Base-by-base conservation (phyloP, 2,113 vertebrate genomes). In the Oncorhynchus clarkii region DNA sequence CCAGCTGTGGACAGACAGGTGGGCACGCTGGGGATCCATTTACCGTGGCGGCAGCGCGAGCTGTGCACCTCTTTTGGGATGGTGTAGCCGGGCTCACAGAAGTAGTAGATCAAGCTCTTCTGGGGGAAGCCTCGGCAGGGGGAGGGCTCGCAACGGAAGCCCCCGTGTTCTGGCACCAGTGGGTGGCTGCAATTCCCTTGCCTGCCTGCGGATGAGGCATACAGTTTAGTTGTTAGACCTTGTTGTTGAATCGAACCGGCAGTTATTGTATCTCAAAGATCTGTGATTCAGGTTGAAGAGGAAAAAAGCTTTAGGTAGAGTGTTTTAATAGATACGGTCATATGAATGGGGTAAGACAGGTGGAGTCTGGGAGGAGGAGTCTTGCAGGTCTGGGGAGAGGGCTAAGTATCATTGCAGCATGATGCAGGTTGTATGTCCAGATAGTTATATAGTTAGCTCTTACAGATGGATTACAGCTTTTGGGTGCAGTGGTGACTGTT, bases 71-170 rank as follows among this genome's bases (percentile, higher is more conserved):
- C 22, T 60, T 49, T 57, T 59, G 45, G 85, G 69, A 90, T 66
- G 78, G 78, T 67, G 81, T 83, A 93, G 0, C 92, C 91, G 0
- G 89, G 72, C 79, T 93, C 92, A 2, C 93, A 94, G 88, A 91
- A 93, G 79, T 90, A 81, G 12, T 80, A 85, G 80, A 94, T 86
- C 65, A 78, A 68, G 74, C 68, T 92, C 75, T 73, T 90, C 1
- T 74, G 88, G 45, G 84, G 80, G 74, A 93, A 94, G 2, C 92
- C 92, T 13, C 80, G 81, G 51, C 93, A 94, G 1, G 93, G 93
- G 1, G 90, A 90, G 3, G 92, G 89, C 0, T 90, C 85, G 2
- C 93, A 94, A 80, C 83, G 90, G 86, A 93, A 94, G 2, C 92
- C 88, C 2, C 89, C 92, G 20, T 93, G 89, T 60, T 93, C 93